These are phyloP conservation scores for Laterallus jamaicensis DNA, from an alignment of 2,113 vertebrate genomes.

Conservation along the genomic window DNA sequence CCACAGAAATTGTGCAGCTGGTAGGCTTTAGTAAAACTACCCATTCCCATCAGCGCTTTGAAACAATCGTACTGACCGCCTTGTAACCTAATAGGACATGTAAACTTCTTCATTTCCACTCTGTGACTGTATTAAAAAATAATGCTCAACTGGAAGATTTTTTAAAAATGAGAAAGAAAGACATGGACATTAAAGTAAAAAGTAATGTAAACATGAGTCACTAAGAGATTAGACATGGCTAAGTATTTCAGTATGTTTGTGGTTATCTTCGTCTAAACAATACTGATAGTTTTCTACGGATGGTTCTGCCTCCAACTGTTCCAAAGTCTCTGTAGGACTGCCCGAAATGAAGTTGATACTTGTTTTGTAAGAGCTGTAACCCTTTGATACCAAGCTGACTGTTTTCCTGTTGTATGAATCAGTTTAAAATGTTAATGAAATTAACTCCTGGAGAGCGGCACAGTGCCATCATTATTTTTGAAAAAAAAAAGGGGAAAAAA, in stretches of 20 bases:
- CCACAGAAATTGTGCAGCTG: not conserved
- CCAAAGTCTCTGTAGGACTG: not conserved
- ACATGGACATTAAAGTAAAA: constrained; percentile 24
- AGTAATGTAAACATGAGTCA: constrained; percentile 48
- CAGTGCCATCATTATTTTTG: not conserved
- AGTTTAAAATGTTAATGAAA: constrained; percentile 25
- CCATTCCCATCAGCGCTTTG: not conserved
- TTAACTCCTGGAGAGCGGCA: not conserved
- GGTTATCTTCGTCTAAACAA: constrained; percentile 56
- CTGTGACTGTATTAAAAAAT: not conserved
- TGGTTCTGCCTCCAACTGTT: constrained; percentile 34
- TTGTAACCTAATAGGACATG: not conserved
- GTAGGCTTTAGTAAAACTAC: not conserved
- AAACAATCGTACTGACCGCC: not conserved
- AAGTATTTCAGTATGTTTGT: constrained; percentile 61
- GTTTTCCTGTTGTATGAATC: not conserved
- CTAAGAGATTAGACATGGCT: constrained; percentile 33
- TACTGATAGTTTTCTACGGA: not conserved
- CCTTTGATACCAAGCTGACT: not conserved
- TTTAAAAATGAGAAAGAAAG: not conserved
- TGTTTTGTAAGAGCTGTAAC: not conserved
- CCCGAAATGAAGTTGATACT: not conserved
- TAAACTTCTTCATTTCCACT: constrained; percentile 31
- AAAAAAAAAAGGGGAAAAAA: not conserved
- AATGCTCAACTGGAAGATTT: not conserved